phyloP scores from a whole-genome alignment of 2,888 invertebrate genomes.

The Megalurothrips usitatus region DNA sequence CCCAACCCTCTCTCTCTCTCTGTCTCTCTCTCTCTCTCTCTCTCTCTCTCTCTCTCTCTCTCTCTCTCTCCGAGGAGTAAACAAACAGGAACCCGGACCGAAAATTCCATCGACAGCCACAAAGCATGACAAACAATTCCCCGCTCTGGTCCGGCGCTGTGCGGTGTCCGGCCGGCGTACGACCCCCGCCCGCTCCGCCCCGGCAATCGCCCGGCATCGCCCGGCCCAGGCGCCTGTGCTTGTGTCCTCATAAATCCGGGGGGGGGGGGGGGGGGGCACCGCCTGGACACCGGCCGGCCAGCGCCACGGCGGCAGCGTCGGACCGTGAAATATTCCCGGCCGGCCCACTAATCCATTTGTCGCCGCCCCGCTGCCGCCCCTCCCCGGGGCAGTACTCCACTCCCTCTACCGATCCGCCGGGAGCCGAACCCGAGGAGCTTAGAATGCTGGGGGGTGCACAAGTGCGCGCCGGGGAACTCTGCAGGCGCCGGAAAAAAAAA shows the following conservation, averaged over 20 bases:
- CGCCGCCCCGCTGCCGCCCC: not conserved
- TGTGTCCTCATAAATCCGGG: conserved; percentile 16
- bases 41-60: too few relatives aligned
- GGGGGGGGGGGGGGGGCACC: not conserved
- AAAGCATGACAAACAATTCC: conserved; percentile 22
- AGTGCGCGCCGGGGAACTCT: too few relatives aligned
- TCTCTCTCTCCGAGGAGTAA: conserved; percentile 12
- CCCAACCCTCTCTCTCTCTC: too few relatives aligned
- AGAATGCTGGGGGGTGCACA: too few relatives aligned
- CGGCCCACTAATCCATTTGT: not conserved
- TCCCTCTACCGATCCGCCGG: too few relatives aligned
- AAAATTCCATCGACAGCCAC: conserved; percentile 15
- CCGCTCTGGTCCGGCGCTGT: not conserved
- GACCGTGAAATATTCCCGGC: conserved; percentile 14
- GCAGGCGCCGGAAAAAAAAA: not conserved
- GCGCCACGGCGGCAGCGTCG: not conserved
- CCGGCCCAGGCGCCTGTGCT: not conserved
- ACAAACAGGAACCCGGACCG: not conserved
- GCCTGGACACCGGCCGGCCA: not conserved
- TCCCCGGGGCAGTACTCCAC: too few relatives aligned
- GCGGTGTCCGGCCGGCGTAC: not conserved
- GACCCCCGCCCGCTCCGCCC: not conserved
- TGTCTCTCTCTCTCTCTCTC: too few relatives aligned
- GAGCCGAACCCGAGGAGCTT: too few relatives aligned
- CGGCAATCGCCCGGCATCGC: not conserved